Evolutionary conservation across 2,797 vertebrate species (phyloP), one percentile per base, ranked within the genome.

Genomic region (Morus bassanus): DNA sequence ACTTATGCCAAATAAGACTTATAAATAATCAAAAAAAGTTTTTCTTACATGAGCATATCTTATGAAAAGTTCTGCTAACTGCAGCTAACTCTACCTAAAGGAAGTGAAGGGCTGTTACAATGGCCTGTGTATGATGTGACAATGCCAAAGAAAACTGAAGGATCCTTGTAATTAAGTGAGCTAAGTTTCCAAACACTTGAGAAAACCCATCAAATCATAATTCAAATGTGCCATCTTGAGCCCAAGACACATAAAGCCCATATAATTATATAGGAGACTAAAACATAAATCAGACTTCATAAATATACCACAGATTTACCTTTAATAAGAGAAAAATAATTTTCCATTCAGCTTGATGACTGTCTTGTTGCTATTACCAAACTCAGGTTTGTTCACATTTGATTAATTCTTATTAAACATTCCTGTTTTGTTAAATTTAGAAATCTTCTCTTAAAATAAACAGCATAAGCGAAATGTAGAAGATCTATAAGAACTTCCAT

Each of bases 11-110:
- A 76, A n/a, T 33, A 67, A 70, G 6, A 67, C 19, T 39, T 51
- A 8, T 7, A 74, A 57, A 53, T 43, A 70, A 56, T n/a, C 7
- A 46, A 74, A 75, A 56, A 43, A 9, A 35, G 5, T 2, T n/a
- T 50, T 48, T 48, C n/a, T 27, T 33, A 23, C 11, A 31, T 10
- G 21, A 70, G 13, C 23, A 18, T 22, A 64, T 3, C 3, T 68
- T 46, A 46, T 7, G 27, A 61, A 78, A 35, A 0, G 0, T 12
- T 5, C 22, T 28, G 4, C 2, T 60, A 87, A 33, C 16, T 51
- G 23, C 16, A 90, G 28, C 19, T 2, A 89, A 10, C 2, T 22
- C 28, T 50, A 60, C 7, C 11, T 57, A 17, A 63, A 87, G 27
- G 19, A 76, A 82, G 4, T 11, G 18, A 91, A 60, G 2, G 7